Conservation (phyloP, 1,140 invertebrate genomes). For the Saccostrea echinata region DNA sequence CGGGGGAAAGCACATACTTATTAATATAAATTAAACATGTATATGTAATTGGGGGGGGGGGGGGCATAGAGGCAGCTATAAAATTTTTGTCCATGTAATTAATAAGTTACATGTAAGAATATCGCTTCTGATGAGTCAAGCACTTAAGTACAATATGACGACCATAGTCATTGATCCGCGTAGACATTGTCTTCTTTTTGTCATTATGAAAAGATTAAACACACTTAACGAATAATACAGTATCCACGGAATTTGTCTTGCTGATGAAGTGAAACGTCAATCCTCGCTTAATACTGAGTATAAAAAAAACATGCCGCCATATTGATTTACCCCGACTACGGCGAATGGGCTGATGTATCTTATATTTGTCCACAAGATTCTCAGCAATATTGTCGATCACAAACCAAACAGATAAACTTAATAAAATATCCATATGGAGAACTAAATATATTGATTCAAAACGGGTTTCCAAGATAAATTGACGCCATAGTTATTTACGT, state of each 20-base stretch:
- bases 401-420: slow-evolving; percentile 27
- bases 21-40: too few species aligned
- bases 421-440: slow-evolving; percentile 33
- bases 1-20: too few species aligned
- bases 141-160: background rate
- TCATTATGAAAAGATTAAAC: background rate
- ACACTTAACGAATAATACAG: slow-evolving; percentile 9
- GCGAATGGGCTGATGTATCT: background rate
- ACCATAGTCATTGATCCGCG: background rate
- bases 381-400: slow-evolving; percentile 7
- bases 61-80: too few species aligned
- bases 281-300: background rate
- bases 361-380: slow-evolving; percentile 11
- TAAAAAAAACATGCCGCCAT: slow-evolving; percentile 18
- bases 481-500: slow-evolving; percentile 11
- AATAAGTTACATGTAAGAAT: background rate
- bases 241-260: background rate
- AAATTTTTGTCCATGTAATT: too few species aligned
- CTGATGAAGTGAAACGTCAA: background rate
- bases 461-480: slow-evolving; percentile 20
- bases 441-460: slow-evolving; percentile 38
- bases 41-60: too few species aligned
- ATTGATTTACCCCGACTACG: background rate
- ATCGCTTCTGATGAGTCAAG: background rate
- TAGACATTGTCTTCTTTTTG: background rate